These are phyloP conservation scores for Misgurnus anguillicaudatus DNA, from an alignment of 2,113 vertebrate species.

Conservation along the genomic window DNA sequence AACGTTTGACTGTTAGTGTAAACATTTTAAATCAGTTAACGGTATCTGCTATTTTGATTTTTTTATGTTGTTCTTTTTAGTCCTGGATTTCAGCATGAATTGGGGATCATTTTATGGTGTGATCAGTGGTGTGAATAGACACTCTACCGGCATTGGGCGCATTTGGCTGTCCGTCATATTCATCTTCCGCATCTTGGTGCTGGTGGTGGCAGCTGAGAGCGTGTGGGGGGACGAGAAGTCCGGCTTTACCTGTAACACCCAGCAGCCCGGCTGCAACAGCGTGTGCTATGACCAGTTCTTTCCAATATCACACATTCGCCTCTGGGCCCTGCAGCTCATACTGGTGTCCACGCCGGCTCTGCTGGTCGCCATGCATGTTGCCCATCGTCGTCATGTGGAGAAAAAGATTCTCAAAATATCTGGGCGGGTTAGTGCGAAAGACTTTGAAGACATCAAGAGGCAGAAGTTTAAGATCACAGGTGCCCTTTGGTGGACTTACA, in stretches of 20 bases:
- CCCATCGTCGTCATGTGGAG: constrained; percentile 92
- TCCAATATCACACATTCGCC: constrained; percentile 94
- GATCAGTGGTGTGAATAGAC: constrained; percentile 95
- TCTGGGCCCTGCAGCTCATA: constrained; percentile 96
- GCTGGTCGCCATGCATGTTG: constrained; percentile 96
- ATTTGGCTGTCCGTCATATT: constrained; percentile 98
- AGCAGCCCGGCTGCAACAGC: constrained; percentile 96
- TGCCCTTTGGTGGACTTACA: constrained; percentile 95
- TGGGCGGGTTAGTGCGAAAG: constrained; percentile 80
- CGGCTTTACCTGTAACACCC: constrained; percentile 95
- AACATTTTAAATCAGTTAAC: background rate
- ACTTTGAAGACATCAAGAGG: constrained; percentile 89
- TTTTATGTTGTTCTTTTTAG: constrained; percentile 69
- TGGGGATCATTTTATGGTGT: constrained; percentile 95
- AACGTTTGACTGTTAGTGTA: background rate
- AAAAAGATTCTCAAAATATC: constrained; percentile 87
- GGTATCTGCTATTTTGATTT: background rate
- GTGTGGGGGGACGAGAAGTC: constrained; percentile 98
- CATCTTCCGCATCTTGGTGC: constrained; percentile 96
- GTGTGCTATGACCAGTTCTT: constrained; percentile 98
- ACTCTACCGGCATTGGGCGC: constrained; percentile 93
- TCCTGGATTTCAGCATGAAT: constrained; percentile 90
- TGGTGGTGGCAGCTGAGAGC: constrained; percentile 95
- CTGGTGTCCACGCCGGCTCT: constrained; percentile 94
- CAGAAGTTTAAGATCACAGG: constrained; percentile 91